A percentile compares a stretch with the other conserved stretches of the same genome.
Evolutionary conservation across 2,113 vertebrate species (phyloP).

Genomic region (Dicerorhinus sumatrensis): DNA sequence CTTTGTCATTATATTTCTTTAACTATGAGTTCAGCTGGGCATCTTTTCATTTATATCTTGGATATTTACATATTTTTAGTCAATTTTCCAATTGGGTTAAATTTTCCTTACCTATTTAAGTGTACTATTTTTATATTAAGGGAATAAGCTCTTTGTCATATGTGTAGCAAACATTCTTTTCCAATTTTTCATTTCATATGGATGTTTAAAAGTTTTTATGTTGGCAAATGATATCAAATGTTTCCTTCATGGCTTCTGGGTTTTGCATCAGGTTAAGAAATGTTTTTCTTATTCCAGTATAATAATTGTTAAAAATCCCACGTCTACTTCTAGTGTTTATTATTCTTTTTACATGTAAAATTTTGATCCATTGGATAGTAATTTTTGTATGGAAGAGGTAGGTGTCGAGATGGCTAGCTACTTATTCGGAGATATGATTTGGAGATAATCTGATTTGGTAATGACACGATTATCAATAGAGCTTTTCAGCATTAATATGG

Average conservation of each 20-base stretch:
- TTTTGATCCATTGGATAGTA: neutral
- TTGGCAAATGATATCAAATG: neutral
- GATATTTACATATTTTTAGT: neutral
- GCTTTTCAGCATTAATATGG: neutral
- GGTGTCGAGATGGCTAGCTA: neutral
- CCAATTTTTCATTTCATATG: neutral
- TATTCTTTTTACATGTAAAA: neutral
- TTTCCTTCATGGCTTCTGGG: neutral
- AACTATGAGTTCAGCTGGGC: neutral
- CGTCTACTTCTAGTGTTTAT: neutral
- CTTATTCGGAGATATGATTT: neutral
- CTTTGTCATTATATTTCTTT: neutral
- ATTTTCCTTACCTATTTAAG: neutral
- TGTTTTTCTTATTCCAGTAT: neutral
- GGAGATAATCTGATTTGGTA: neutral
- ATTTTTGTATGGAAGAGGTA: neutral
- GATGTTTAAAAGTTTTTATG: neutral
- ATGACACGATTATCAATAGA: neutral
- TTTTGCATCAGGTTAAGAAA: neutral
- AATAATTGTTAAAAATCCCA: neutral
- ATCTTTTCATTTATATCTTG: neutral
- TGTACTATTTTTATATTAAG: neutral
- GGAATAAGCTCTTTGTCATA: neutral
- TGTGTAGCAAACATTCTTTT: neutral
- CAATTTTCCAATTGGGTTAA: neutral